A percentile compares a stretch with the other conserved stretches of the same genome.
phyloP scores from a whole-genome alignment of 2,888 invertebrate species.

The Caenorhabditis wallacei region DNA sequence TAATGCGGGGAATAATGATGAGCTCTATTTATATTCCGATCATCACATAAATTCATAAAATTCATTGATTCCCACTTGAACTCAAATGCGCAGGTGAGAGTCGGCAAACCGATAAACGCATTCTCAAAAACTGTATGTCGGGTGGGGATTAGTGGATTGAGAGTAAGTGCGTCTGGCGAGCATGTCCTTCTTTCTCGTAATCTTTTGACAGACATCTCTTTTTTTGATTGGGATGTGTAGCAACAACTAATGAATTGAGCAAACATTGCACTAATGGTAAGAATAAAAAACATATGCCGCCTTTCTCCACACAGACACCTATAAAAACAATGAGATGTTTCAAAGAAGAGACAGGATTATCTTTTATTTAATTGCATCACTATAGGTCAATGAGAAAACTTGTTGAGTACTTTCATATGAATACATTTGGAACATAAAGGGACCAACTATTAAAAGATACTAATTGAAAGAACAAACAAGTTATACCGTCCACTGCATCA shows the following conservation, averaged over 20 bases:
- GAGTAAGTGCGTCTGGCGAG: slow-evolving; percentile 43
- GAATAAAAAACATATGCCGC: slow-evolving; percentile 48
- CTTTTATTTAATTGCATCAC: slow-evolving; percentile 17
- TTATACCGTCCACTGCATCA: no score
- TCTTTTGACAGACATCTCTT: slow-evolving; percentile 48
- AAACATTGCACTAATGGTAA: slow-evolving; percentile 59
- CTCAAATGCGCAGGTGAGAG: slow-evolving; percentile 47
- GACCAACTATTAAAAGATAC: no score
- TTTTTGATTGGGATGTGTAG: slow-evolving; percentile 52
- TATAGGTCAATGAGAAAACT: slow-evolving; percentile 15
- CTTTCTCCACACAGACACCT: slow-evolving; percentile 29
- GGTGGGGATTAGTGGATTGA: slow-evolving; percentile 41
- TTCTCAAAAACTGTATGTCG: slow-evolving; percentile 45
- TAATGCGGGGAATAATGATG: slow-evolving; percentile 53
- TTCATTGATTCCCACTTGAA: slow-evolving; percentile 54
- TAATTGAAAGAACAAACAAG: no score
- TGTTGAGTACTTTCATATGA: not conserved
- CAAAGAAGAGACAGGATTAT: slow-evolving; percentile 28
- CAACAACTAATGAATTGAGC: slow-evolving; percentile 60
- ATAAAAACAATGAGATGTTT: slow-evolving; percentile 40
- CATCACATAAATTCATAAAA: slow-evolving; percentile 9
- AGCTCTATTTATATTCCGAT: slow-evolving; percentile 19
- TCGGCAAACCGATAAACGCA: slow-evolving; percentile 46
- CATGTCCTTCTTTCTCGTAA: slow-evolving; percentile 23
- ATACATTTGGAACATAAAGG: no score